Evolutionary conservation across 2,113 vertebrate genomes (phyloP).

Genomic region (Oophaga pumilio): DNA sequence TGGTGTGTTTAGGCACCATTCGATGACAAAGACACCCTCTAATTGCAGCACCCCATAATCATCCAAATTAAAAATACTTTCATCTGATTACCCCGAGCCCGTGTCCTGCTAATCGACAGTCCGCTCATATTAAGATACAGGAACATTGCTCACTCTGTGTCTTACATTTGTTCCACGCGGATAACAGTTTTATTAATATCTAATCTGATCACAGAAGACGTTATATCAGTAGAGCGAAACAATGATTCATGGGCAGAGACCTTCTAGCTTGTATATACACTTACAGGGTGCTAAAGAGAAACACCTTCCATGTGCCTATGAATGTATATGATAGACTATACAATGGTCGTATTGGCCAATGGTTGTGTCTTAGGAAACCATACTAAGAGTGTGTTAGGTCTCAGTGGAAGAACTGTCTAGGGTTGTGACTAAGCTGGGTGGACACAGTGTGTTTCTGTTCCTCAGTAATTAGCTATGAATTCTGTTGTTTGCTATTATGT

Average conservation of each 20-base stretch:
- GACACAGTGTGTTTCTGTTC: too few relatives aligned
- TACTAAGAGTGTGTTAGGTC: too few relatives aligned
- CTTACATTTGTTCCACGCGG: background rate
- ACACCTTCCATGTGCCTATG: too few relatives aligned
- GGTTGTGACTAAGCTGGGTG: too few relatives aligned
- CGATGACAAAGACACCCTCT: slow-evolving; percentile 14
- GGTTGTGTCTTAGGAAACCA: background rate
- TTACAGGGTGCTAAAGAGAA: too few relatives aligned
- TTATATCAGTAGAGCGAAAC: background rate
- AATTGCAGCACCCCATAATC: slow-evolving; percentile 11
- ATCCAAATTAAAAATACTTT: slow-evolving; percentile 36
- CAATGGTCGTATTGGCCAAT: too few relatives aligned
- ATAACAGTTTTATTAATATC: background rate
- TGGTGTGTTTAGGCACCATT: background rate
- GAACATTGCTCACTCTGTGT: background rate
- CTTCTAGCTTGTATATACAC: background rate
- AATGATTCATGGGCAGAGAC: background rate
- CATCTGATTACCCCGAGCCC: slow-evolving; percentile 3
- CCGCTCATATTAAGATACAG: slow-evolving; percentile 3
- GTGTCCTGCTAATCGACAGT: slow-evolving; percentile 11
- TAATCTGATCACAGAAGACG: background rate
- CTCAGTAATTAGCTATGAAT: too few relatives aligned
- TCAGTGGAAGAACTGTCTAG: too few relatives aligned
- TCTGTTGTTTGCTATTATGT: too few relatives aligned
- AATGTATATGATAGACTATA: too few relatives aligned